Evolutionary conservation across 2,888 invertebrate genomes (phyloP).

Genomic region (Trileptium ribeirensis): DNA sequence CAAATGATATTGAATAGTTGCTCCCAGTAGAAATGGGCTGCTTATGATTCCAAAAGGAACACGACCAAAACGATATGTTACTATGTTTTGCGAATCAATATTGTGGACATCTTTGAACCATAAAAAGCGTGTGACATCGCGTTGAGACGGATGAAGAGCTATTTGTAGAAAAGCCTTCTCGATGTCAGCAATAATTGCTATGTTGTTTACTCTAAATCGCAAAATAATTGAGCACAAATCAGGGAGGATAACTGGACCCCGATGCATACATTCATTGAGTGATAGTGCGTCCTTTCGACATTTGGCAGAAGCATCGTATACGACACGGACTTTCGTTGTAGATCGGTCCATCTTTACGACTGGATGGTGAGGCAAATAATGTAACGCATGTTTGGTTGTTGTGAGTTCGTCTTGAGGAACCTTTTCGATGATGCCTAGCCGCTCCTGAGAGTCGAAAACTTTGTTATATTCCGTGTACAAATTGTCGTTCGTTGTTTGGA

Average conservation of each 20-base stretch:
- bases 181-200: constrained; percentile 31
- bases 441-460: constrained; percentile 21
- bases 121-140: constrained; percentile 32
- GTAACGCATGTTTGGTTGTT: not conserved
- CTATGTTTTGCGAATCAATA: constrained; percentile 22
- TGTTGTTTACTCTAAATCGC: constrained; percentile 28
- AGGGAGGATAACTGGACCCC: constrained; percentile 30
- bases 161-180: constrained; percentile 25
- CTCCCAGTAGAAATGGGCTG: constrained; percentile 30
- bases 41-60: constrained; percentile 35
- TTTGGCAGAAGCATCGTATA: constrained; percentile 38
- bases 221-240: constrained; percentile 26
- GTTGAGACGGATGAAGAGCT: constrained; percentile 29
- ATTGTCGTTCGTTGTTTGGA: not conserved
- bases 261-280: constrained; percentile 35
- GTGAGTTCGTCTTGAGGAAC: not conserved
- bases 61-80: constrained; percentile 29
- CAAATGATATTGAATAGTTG: constrained; percentile 20
- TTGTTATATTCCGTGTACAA: no score
- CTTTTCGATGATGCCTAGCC: constrained; percentile 27
- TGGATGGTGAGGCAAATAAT: constrained; percentile 35
- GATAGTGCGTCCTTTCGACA: constrained; percentile 16
- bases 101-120: constrained; percentile 27
- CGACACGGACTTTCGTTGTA: constrained; percentile 37
- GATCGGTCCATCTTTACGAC: constrained; percentile 26